Percentiles rank a stretch among this genome's conserved stretches.
Evolutionary conservation across 2,113 vertebrate species (phyloP).

Genomic region (Anolis carolinensis): DNA sequence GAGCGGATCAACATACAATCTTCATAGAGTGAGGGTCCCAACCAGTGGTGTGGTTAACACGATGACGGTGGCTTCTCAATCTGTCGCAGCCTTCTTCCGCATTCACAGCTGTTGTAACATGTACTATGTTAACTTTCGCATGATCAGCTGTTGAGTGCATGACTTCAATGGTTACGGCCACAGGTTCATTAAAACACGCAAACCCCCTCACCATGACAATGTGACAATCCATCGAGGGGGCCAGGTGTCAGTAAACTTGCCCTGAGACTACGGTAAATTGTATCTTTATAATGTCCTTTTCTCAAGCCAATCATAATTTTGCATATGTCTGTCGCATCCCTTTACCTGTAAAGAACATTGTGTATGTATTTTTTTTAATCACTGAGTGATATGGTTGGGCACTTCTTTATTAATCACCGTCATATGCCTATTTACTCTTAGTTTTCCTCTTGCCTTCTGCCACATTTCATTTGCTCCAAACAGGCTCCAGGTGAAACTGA

Average conservation of each 20-base stretch:
- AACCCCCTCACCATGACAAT: no score
- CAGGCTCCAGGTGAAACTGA: slow-evolving; percentile 63
- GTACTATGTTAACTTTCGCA: no score
- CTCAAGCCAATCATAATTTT: background rate
- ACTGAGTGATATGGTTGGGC: slow-evolving; percentile 65
- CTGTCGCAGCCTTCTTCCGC: no score
- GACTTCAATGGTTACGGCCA: no score
- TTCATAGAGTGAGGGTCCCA: no score
- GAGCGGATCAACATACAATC: no score
- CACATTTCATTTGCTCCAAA: slow-evolving; percentile 67
- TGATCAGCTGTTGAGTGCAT: no score
- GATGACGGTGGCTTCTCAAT: no score
- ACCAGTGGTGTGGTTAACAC: no score
- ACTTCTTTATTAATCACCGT: slow-evolving; percentile 49
- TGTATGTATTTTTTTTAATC: slow-evolving; percentile 39
- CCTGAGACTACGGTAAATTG: background rate
- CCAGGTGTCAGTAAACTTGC: background rate
- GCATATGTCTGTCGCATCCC: background rate
- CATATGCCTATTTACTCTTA: slow-evolving; percentile 51
- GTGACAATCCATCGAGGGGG: no score
- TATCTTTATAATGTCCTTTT: background rate
- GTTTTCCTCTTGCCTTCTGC: slow-evolving; percentile 59
- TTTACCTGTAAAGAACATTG: slow-evolving; percentile 4
- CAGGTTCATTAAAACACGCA: no score
- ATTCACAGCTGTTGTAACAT: no score